phyloP scores from a whole-genome alignment of 1,140 invertebrate species.

The Drosophila carrolli region DNA sequence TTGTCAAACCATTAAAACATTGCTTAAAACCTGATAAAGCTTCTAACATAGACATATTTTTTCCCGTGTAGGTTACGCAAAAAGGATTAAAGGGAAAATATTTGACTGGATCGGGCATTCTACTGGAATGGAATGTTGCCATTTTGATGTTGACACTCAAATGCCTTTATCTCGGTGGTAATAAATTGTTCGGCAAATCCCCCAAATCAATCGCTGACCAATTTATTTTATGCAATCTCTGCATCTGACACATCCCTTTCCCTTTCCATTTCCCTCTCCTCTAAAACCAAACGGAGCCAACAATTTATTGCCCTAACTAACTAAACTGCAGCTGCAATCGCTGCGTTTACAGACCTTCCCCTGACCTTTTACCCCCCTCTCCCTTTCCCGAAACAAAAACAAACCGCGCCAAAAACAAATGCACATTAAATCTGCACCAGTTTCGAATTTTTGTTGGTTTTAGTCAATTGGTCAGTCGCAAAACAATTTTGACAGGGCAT shows the following conservation, averaged over 20 bases:
- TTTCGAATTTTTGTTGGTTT: conserved; percentile 49
- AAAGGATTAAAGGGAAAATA: conserved; percentile 42
- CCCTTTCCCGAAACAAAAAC: background rate
- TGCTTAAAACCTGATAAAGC: background rate
- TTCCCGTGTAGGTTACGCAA: conserved; percentile 29
- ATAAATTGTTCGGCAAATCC: conserved; percentile 61
- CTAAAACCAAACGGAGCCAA: conserved; percentile 35
- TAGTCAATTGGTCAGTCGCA: conserved; percentile 74
- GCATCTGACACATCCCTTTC: conserved; percentile 47
- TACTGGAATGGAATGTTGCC: conserved; percentile 46
- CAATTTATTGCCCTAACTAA: conserved; percentile 66
- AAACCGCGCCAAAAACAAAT: conserved; percentile 31
- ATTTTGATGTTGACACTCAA: conserved; percentile 54
- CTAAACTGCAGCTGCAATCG: conserved; percentile 60
- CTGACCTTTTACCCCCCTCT: background rate
- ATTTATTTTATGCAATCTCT: conserved; percentile 68
- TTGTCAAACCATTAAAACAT: no score
- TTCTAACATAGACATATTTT: background rate
- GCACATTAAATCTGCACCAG: conserved; percentile 58
- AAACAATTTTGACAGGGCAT: conserved; percentile 72
- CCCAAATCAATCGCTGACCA: conserved; percentile 67
- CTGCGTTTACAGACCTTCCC: conserved; percentile 27
- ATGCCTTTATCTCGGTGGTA: conserved; percentile 44
- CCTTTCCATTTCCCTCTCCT: background rate
- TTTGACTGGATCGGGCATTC: conserved; percentile 24